phyloP scores from a whole-genome alignment of 92 coral and sea anemone species.

The Porites lobata region DNA sequence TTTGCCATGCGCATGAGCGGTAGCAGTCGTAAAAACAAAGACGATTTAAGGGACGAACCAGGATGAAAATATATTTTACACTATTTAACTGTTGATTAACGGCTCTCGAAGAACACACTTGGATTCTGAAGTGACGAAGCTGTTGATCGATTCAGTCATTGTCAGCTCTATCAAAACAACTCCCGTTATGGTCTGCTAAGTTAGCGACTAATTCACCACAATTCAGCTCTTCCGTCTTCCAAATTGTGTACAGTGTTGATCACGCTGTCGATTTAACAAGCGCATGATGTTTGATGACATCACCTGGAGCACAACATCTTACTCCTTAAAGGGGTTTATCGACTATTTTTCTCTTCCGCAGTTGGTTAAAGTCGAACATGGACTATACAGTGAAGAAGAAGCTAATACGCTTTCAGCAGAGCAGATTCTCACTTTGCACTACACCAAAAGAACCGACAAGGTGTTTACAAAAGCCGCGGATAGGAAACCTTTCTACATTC shows the following conservation, averaged over 20 bases:
- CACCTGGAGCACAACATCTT: conserved; percentile 56
- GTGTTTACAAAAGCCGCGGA: conserved; percentile 24
- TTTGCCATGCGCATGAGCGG: too few species aligned
- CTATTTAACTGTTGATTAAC: too few species aligned
- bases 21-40: too few species aligned
- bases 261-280: too few species aligned
- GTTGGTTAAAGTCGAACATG: conserved; percentile 62
- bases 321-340: conserved; percentile 37
- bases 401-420: conserved; percentile 69
- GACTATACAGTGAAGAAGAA: conserved; percentile 46
- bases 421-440: conserved; percentile 73
- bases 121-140: too few species aligned
- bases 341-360: conserved; percentile 60
- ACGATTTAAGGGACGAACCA: too few species aligned
- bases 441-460: conserved; percentile 55
- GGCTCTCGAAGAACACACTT: too few species aligned
- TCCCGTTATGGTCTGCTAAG: background rate
- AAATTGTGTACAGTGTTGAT: background rate
- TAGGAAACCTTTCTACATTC: conserved; percentile 25
- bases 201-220: background rate
- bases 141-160: too few species aligned
- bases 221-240: background rate
- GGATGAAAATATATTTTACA: too few species aligned
- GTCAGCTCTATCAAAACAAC: background rate
- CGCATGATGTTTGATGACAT: conserved; percentile 6